phyloP scores from a whole-genome alignment of 2,888 invertebrate genomes.

The Congeria kusceri region DNA sequence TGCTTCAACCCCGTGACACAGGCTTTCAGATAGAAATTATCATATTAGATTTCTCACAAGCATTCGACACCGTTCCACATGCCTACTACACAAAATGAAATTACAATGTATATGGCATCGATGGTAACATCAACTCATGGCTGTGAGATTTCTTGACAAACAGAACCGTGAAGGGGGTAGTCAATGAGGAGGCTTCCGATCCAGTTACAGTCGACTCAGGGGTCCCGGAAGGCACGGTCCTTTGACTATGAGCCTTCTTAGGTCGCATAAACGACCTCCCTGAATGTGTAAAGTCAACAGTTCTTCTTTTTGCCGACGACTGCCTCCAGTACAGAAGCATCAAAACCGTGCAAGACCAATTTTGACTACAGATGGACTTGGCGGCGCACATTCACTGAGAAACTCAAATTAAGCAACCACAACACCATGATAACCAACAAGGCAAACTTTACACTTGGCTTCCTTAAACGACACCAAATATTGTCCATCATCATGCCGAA shows the following conservation, averaged over 20 bases:
- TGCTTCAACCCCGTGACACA: background rate
- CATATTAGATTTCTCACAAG: background rate
- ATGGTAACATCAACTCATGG: background rate
- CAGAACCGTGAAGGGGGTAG: background rate
- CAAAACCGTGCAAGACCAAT: too few species aligned
- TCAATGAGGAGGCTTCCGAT: background rate
- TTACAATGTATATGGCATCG: background rate
- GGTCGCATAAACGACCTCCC: too few species aligned
- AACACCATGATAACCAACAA: too few species aligned
- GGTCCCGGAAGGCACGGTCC: background rate
- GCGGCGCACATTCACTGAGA: too few species aligned
- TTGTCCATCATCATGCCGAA: too few species aligned
- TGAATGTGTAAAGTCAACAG: too few species aligned
- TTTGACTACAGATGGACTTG: too few species aligned
- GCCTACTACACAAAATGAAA: background rate
- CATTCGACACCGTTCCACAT: constrained; percentile 11
- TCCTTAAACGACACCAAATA: too few species aligned
- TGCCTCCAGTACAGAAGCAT: too few species aligned
- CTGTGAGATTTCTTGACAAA: background rate
- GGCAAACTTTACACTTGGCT: too few species aligned
- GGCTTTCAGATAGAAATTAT: background rate
- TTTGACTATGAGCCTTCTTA: background rate
- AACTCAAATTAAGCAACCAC: too few species aligned
- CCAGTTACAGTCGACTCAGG: background rate
- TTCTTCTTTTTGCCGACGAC: too few species aligned